Percentiles rank a stretch among this genome's conserved stretches.
These are phyloP conservation scores for Phrixothrix hirtus DNA, from an alignment of 2,888 invertebrate genomes.

Conservation along the genomic window DNA sequence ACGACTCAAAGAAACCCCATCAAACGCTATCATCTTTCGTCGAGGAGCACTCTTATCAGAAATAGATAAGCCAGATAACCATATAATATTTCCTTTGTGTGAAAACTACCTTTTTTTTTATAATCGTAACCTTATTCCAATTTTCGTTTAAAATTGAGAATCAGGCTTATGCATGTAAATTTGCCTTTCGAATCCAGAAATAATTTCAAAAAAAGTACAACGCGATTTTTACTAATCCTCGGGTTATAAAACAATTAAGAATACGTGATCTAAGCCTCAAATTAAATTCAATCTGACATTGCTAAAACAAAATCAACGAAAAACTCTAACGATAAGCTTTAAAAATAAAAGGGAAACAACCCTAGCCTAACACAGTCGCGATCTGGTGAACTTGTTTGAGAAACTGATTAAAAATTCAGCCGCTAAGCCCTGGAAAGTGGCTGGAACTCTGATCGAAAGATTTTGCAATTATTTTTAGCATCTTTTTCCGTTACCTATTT, in stretches of 20 bases:
- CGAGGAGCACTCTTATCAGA: conserved; percentile 16
- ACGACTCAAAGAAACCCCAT: conserved; percentile 34
- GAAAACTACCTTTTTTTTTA: conserved; percentile 2
- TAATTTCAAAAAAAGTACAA: conserved; percentile 5
- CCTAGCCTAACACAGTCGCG: conserved; percentile 27
- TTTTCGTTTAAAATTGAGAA: conserved; percentile 1
- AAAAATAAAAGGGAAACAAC: conserved; percentile 46
- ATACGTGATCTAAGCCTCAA: conserved; percentile 25
- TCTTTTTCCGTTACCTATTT: conserved; percentile 41
- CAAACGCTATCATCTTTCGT: conserved; percentile 23
- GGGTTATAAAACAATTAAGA: conserved; percentile 28
- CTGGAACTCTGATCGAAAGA: conserved; percentile 53
- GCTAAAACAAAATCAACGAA: conserved; percentile 41
- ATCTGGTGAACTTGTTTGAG: conserved; percentile 52
- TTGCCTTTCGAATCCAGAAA: background rate
- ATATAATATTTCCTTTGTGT: conserved; percentile 20
- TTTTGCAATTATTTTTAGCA: conserved; percentile 53
- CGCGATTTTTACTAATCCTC: conserved; percentile 18
- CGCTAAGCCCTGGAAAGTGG: conserved; percentile 55
- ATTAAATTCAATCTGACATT: conserved; percentile 31
- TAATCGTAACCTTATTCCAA: background rate
- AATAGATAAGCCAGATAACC: conserved; percentile 23
- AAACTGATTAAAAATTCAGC: conserved; percentile 57
- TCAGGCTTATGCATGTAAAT: background rate
- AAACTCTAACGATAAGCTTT: conserved; percentile 48